A percentile compares a stretch with the other conserved stretches of the same genome.
Conservation (phyloP, 2,888 invertebrate genomes). For the Tethea ocularis region DNA sequence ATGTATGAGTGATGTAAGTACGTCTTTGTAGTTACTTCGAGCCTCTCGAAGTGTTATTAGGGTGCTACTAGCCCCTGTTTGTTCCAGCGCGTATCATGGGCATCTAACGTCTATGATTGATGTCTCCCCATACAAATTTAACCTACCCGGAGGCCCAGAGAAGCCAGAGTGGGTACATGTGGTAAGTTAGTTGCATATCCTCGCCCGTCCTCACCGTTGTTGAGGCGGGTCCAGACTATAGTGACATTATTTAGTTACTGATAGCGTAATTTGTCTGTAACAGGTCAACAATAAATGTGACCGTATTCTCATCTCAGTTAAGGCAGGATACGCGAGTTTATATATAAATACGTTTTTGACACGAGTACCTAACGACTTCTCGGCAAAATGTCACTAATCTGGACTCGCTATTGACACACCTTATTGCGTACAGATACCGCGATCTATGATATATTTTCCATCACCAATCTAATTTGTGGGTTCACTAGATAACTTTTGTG, state of each 20-base stretch:
- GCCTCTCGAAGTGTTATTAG: slow-evolving; percentile 65
- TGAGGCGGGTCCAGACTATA: background rate
- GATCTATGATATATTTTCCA: background rate
- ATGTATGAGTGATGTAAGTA: slow-evolving; percentile 21
- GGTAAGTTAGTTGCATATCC: slow-evolving; percentile 84
- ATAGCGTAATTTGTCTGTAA: background rate
- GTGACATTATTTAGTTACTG: background rate
- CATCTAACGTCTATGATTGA: slow-evolving; percentile 98
- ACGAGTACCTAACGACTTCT: background rate
- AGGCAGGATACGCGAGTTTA: background rate
- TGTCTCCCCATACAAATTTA: slow-evolving; percentile 99
- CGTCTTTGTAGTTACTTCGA: slow-evolving; percentile 52
- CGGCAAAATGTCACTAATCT: background rate
- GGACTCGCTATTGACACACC: background rate
- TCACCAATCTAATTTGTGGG: background rate
- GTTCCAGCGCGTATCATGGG: slow-evolving; percentile 98
- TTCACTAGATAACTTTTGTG: background rate
- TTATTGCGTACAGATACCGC: background rate
- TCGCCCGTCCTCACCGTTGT: background rate
- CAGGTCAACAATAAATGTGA: background rate
- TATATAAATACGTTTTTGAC: background rate
- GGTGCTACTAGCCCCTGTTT: slow-evolving; percentile 83
- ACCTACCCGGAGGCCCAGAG: slow-evolving; percentile 91
- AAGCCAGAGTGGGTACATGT: slow-evolving; percentile 95
- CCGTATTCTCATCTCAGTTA: background rate